These are phyloP conservation scores for Morinoia aosen DNA, from an alignment of 2,888 invertebrate species.

Conservation along the genomic window DNA sequence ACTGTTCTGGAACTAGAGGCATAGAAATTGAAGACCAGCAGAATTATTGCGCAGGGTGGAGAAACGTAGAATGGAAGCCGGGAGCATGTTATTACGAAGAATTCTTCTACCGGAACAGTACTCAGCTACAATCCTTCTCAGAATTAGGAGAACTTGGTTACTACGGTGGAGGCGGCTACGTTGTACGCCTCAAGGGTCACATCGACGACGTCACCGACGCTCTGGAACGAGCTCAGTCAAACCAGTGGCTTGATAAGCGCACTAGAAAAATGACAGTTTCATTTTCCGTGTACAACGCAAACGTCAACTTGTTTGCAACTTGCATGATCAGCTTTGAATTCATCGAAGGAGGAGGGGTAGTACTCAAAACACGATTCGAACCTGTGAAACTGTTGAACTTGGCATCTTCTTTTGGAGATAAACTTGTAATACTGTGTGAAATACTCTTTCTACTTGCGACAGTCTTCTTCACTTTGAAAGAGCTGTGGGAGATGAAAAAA, in stretches of 20 bases:
- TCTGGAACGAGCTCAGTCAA: constrained; percentile 70
- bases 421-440: constrained; percentile 70
- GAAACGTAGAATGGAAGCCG: background rate
- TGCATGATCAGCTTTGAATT: constrained; percentile 67
- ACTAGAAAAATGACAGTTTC: constrained; percentile 75
- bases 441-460: constrained; percentile 72
- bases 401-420: constrained; percentile 68
- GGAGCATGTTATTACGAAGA: constrained; percentile 58
- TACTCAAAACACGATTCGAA: constrained; percentile 64
- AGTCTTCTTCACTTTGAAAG: constrained; percentile 70
- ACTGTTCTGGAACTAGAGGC: constrained; percentile 69
- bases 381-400: constrained; percentile 58
- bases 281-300: constrained; percentile 74
- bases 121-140: constrained; percentile 71
- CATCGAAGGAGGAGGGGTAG: constrained; percentile 68
- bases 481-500: constrained; percentile 62
- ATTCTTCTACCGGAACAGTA: constrained; percentile 69
- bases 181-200: constrained; percentile 69
- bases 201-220: constrained; percentile 69
- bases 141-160: constrained; percentile 72
- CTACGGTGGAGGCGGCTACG: constrained; percentile 74
- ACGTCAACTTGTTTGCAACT: constrained; percentile 70
- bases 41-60: constrained; percentile 69
- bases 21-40: constrained; percentile 69
- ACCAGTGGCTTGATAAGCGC: constrained; percentile 73